Evolutionary conservation across 2,888 invertebrate genomes (phyloP).

Genomic region (Himalopsyche anomala): DNA sequence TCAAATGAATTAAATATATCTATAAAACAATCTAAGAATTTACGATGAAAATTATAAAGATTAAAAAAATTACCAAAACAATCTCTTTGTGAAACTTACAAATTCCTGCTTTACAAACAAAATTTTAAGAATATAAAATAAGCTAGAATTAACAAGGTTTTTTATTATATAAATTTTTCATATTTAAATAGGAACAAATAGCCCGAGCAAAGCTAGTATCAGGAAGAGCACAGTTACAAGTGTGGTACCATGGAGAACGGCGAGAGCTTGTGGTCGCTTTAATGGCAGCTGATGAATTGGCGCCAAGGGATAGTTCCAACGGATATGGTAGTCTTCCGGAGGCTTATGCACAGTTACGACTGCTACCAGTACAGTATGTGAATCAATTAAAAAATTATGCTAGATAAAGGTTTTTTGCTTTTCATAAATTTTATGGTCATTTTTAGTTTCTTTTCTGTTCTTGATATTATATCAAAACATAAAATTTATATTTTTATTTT

Average conservation of each 20-base stretch:
- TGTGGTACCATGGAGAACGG: conserved; percentile 91
- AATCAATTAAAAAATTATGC: background rate
- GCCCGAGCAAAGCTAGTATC: conserved; percentile 85
- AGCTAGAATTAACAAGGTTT: no score
- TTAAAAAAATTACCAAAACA: no score
- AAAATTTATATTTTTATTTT: no score
- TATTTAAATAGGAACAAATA: conserved; percentile 79
- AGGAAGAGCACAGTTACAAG: conserved; percentile 90
- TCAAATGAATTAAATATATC: no score
- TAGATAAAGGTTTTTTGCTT: background rate
- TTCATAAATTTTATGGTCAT: background rate
- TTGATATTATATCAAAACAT: no score
- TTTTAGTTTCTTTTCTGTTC: background rate
- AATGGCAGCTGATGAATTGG: conserved; percentile 90
- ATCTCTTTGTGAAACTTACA: no score
- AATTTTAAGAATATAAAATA: no score
- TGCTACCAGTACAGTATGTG: conserved; percentile 77
- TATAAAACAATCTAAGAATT: no score
- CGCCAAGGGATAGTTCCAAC: conserved; percentile 85
- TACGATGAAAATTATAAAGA: no score
- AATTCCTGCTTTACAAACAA: no score
- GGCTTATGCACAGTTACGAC: conserved; percentile 89
- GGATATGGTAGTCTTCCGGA: conserved; percentile 88
- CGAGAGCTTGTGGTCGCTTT: conserved; percentile 90
- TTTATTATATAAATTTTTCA: background rate